Evolutionary conservation across 2,888 invertebrate species (phyloP), one percentile per base, ranked within the genome.

Genomic region (Patella caerulea): DNA sequence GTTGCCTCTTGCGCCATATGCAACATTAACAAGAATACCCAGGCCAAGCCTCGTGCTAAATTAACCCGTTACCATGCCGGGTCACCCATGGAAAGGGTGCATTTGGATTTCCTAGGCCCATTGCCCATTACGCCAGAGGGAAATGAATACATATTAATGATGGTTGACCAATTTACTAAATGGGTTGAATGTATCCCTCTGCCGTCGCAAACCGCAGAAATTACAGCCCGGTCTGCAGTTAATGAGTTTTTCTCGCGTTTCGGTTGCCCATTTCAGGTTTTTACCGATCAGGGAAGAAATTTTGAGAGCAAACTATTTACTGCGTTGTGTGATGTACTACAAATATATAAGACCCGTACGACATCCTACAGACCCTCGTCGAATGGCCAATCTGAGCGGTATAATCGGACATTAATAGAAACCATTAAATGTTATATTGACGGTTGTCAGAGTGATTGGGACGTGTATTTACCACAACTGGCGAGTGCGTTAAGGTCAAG

Each of bases 401-500:
- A 79, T n/a, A 19, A 73, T 7, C 73, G 45, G 24, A 79, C 75
- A 53, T 72, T 29, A 29, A 0, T 52, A 52, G 72, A 53, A 72
- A 34, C n/a, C 29, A 72, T n/a, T 9, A 29, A n/a, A 17, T 55
- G 14, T 4, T 9, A 24, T 17, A 15, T n/a, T 17, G 75, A 24
- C 73, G 73, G 24, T 56, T 55, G 4, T 76, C 76, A 24, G 11
- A 70, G 11, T 52, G 69, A 11, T 82, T 76, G 81, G 82, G 78
- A 74, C 29, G 55, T 3, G 56, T 75, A 55, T 45, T 79, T 17
- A 77, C 71, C 9, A 78, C 56, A 77, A 45, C 69, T 82, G 1
- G 78, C 79, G 4, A 76, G 79, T 19, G 81, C 81, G 7, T 19
- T 79, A 12, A 45, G 78, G 24, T 52, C 79, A 0, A 78, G 77